Evolutionary conservation across 2,888 invertebrate species (phyloP), one percentile per base, ranked within the genome.

Genomic region (Flexamia atlantica): DNA sequence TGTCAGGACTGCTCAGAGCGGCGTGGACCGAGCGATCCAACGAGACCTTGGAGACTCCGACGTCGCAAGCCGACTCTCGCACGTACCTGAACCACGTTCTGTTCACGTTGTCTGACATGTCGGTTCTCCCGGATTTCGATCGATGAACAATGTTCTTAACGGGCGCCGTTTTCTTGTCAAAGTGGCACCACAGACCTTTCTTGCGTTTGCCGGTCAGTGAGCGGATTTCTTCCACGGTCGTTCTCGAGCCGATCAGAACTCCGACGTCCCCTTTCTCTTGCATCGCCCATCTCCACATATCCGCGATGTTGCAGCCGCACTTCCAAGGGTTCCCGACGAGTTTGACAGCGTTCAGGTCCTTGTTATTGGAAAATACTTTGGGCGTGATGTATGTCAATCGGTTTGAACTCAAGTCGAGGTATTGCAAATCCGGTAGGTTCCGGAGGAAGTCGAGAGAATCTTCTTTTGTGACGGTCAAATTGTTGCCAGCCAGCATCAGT

Each of bases 41-140:
- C 0, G 79, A 36, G 0, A 79, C 36, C 17, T 76, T 42, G 32
- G 79, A 53, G 1, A 42, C 72, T 4, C 46, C 53, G 17, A 36
- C 79, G 23, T 86, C 85, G 80, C 87, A 87, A 25, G 83, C 87
- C 0, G 88, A 87, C 70, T 88, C 88, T 12, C 87, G 84, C 12
- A 88, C 88, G 84, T 94, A 95, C 88, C 95, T 94, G 0, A 94
- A 94, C 95, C 95, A 95, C 0, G 95, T 95, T 86, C 94, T 92
- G 86, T 93, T 93, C 0, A 93, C 92, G 28, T 86, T 86, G 84
- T 90, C 91, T 0, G 92, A 92, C 32, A 93, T 88, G 86, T 93
- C 93, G 86, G 93, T 91, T 86, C 93, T 93, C 89, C 32, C 91
- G 88, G 72, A 92, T 90, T 88, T 92, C 14, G 64, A 64, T 90